Base-by-base conservation (phyloP, 2,113 vertebrate genomes). In the Nematolebias whitei region DNA sequence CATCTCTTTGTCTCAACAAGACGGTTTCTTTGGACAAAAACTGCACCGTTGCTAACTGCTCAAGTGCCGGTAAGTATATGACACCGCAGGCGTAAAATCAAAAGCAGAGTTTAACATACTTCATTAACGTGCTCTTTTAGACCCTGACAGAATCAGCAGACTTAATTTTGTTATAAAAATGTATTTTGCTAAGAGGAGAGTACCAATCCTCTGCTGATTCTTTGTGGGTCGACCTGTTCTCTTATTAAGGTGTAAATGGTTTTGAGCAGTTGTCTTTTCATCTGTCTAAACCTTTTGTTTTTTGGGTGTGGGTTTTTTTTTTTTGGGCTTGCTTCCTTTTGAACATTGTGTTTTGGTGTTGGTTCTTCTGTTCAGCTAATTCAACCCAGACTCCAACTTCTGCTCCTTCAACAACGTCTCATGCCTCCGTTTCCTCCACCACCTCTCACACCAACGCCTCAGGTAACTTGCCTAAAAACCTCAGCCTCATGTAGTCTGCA, bases 391-490 rank as follows among this genome's bases (percentile, higher is more conserved):
- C 2, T 63, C 0, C 63, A 57, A 1, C n/a, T 59, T 0, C 39
- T 13, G 0, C 57, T 47, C 0, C 19, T 1, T 6, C 55, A 15
- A 0, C 62, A 6, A 0, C 40, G 24, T 1, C 50, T 45, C 3
- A 26, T 45, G 2, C 59, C 61, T 11, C 57, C 70, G 22, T 60
- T 64, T 52, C 63, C 62, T 22, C 61, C 60, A 5, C 73, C 22
- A 6, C 63, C 52, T 5, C 65, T 74, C 70, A 64, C 45, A 14
- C 19, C 68, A 82, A 4, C 72, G 76, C 70, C 44, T 53, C 89
- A 90, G 89, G 88, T 92, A 90, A 91, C 67, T 48, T 62, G 56
- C 15, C 26, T 11, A 29, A 64, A 71, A 51, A 3, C 2, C 24
- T 49, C 55, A 12, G 63, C 60, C 40, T 83, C 22, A 19, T 83